Evolutionary conservation across 2,797 vertebrate genomes (phyloP), one percentile per base, ranked within the genome.

Genomic region (Sylvia borin): DNA sequence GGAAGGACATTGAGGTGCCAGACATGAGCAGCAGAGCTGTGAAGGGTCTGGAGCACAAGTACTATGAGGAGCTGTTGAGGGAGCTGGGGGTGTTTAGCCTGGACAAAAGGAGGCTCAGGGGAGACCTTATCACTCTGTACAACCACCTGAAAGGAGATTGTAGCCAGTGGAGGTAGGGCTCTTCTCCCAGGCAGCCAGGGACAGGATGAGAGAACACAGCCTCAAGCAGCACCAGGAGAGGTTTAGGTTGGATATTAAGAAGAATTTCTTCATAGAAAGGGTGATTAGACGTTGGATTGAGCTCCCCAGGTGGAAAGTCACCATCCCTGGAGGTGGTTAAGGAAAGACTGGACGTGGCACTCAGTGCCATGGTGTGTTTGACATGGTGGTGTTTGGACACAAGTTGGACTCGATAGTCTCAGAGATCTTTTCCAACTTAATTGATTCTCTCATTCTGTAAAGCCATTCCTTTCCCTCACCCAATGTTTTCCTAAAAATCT

Each of bases 341-440:
- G 22, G 42, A 10, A 42, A 75, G 27, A 8, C 42, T 25, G 36
- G 19, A 43, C 0, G 0, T 18, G 11, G 43, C 27, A n/a, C 9
- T 38, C 29, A 20, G 16, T 38, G 48, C 32, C 42, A 6, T 26
- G 48, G 8, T 16, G 26, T 7, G 26, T 4, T 4, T 62, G 48
- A 29, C 11, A 6, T 1, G 27, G 13, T 29, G 32, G 11, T 21
- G 36, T 38, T 70, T 10, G 8, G 7, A 13, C 16, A 38, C 1
- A 20, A 14, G 24, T 1, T n/a, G 14, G 50, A 64, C 10, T 64
- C 0, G 1, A 45, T 29, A 29, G 21, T 13, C 24, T 4, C 50
- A 76, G n/a, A 51, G 32, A 3, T 58, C 21, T 40, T 64, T 45
- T 71, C 12, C 2, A 11, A 11, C 1, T 4, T 26, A 40, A 34